Evolutionary conservation across 2,797 vertebrate genomes (phyloP).

Genomic region (Coregonus sp.): DNA sequence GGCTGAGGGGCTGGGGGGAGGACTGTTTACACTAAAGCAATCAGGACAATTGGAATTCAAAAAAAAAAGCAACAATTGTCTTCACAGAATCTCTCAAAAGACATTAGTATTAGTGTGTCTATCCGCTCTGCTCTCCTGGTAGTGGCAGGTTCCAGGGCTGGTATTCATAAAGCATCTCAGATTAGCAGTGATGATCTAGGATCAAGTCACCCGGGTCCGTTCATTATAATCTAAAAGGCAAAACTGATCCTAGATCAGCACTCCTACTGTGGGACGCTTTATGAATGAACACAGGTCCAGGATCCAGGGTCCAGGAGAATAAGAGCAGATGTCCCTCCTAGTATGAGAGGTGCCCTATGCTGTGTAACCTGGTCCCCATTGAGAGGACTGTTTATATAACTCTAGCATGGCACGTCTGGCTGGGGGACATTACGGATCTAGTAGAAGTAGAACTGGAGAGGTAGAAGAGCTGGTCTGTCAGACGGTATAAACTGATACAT

Average conservation of each 20-base stretch:
- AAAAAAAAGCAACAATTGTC: conserved; percentile 54
- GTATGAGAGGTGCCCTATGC: conserved; percentile 72
- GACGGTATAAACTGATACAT: conserved; percentile 67
- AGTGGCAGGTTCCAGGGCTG: conserved; percentile 56
- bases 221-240: too few species aligned
- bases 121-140: conserved; percentile 53
- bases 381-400: conserved; percentile 84
- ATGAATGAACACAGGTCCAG: too few species aligned
- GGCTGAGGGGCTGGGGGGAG: conserved; percentile 48
- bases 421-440: conserved; percentile 82
- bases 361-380: conserved; percentile 65
- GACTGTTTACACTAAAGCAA: conserved; percentile 63
- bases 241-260: too few species aligned
- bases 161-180: conserved; percentile 17
- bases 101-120: conserved; percentile 53
- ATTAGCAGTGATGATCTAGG: background rate
- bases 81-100: conserved; percentile 53
- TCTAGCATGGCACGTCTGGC: conserved; percentile 72
- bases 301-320: conserved; percentile 66
- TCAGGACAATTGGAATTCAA: conserved; percentile 57
- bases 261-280: too few species aligned
- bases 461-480: conserved; percentile 66
- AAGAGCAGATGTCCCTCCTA: conserved; percentile 76
- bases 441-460: conserved; percentile 72
- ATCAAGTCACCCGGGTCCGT: too few species aligned